Conservation (phyloP, 2,888 invertebrate genomes). For the Blastobasis lacticolella region DNA sequence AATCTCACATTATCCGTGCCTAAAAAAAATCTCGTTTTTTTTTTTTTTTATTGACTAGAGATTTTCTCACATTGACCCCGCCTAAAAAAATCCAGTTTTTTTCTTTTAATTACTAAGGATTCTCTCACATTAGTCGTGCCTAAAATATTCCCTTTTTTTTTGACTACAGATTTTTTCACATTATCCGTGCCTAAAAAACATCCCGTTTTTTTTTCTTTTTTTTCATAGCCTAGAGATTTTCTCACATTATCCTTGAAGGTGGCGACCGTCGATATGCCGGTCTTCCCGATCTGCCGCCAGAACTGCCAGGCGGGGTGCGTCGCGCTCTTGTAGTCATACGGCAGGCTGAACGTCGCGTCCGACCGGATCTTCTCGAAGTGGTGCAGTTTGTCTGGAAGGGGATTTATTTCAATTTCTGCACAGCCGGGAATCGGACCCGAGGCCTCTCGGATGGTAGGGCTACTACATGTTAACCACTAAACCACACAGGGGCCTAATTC, state of each 20-base stretch:
- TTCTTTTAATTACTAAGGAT: too few relatives aligned
- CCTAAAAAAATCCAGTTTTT: too few relatives aligned
- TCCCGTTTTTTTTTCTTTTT: too few relatives aligned
- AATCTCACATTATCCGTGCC: too few relatives aligned
- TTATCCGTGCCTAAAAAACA: too few relatives aligned
- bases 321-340: slow-evolving; percentile 54
- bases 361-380: slow-evolving; percentile 55
- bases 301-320: slow-evolving; percentile 62
- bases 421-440: neutral
- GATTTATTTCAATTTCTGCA: neutral
- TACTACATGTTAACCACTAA: neutral
- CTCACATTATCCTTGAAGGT: slow-evolving; percentile 46
- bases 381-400: slow-evolving; percentile 50
- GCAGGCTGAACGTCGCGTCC: slow-evolving; percentile 44
- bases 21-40: too few relatives aligned
- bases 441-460: neutral
- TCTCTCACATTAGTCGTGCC: too few relatives aligned
- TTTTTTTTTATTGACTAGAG: too few relatives aligned
- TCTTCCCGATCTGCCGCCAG: slow-evolving; percentile 49
- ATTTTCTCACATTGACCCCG: too few relatives aligned
- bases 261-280: slow-evolving; percentile 55
- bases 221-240: neutral
- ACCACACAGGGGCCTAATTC: too few relatives aligned
- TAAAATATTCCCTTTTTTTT: too few relatives aligned
- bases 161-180: too few relatives aligned